Evolutionary conservation across 2,797 vertebrate genomes (phyloP), one percentile per base, ranked within the genome.

Genomic region (Sebastes ruberrimus): DNA sequence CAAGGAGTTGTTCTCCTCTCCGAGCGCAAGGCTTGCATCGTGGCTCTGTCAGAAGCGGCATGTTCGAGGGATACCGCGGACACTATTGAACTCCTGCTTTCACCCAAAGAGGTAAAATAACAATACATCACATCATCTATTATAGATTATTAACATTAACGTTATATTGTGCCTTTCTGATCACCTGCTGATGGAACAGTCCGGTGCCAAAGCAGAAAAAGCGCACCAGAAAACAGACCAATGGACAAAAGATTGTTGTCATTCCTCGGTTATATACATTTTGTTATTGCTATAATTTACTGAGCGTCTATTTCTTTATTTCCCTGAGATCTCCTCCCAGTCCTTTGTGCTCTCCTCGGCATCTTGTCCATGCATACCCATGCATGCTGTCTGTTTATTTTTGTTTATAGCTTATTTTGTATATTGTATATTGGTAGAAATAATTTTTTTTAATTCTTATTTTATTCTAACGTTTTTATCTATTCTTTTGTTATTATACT

Each of bases 1-100:
- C 20, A 20, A 72, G 74, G 90, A 92, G 85, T 90, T 73, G 25
- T 27, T 71, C 28, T 71, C 28, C 72, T 80, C 78, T 66, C 71
- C 20, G 87, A 65, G 87, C 89, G 83, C 87, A 62, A 33, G 85
- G 87, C 72, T 84, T 70, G 83, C 92, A 94, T 89, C 92, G 93
- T 95, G 95, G 95, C 94, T 92, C 92, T 92, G 8, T 85, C 92
- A 85, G 72, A 80, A 89, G 90, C 83, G 94, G 93, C 92, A 96
- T 95, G 95, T 92, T 88, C 91, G 86, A 93, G 85, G 87, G 89
- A 88, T 71, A 80, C 92, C 38, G 74, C 88, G 86, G 93, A 80
- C 90, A 75, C 88, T 67, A 59, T 87, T 94, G 94, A 95, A 93
- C 91, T 94, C 94, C 94, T 94, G 86, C 93, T 93, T 92, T 93